Conservation (phyloP, 2,113 vertebrate species). For the Burhinus bistriatus region DNA sequence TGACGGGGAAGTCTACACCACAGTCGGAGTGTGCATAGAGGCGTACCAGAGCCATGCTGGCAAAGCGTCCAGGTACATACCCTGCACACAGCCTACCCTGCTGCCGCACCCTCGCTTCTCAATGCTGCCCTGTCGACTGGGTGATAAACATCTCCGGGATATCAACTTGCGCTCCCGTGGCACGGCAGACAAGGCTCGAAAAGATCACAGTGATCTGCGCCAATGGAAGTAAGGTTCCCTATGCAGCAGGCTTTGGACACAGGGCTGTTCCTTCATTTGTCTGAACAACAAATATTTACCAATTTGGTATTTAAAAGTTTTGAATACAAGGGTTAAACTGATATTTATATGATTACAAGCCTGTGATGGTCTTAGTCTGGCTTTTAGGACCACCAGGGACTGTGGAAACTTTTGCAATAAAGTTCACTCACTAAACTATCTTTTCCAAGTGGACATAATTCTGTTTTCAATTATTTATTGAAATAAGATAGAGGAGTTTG, state of each 20-base stretch:
- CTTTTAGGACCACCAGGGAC: neutral
- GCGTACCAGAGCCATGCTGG: neutral
- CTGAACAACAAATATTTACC: neutral
- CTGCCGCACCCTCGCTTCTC: neutral
- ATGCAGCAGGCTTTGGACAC: accelerated
- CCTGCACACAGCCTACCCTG: neutral
- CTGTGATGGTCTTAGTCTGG: neutral
- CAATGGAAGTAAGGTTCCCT: accelerated
- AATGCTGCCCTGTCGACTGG: accelerated
- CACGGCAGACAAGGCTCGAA: neutral
- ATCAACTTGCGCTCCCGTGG: neutral
- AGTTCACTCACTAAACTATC: neutral
- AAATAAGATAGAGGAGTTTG: neutral
- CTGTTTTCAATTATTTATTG: neutral
- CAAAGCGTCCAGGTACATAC: accelerated
- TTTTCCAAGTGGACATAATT: neutral
- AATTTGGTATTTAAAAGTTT: neutral
- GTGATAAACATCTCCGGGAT: neutral
- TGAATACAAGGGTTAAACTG: neutral
- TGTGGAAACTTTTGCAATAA: neutral
- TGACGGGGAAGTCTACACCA: accelerated
- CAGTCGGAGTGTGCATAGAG: accelerated
- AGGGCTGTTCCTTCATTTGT: neutral
- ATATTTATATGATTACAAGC: neutral
- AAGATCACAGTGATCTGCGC: accelerated